phyloP scores from a whole-genome alignment of 2,888 invertebrate genomes.

The Aphidius colemani region DNA sequence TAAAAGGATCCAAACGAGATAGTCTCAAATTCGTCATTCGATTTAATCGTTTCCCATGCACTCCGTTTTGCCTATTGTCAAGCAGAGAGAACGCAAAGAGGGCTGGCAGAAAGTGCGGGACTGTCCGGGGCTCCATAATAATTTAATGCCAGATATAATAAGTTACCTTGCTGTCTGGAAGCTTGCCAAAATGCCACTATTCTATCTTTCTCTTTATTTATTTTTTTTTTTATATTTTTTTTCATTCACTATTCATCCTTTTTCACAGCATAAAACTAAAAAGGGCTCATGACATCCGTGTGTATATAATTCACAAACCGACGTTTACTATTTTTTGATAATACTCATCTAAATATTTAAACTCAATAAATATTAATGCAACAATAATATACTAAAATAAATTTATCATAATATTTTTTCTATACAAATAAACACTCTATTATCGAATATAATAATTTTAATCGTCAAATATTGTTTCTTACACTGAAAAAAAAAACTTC shows the following conservation, averaged over 20 bases:
- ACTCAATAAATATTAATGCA: no score
- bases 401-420: no score
- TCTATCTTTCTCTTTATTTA: neutral
- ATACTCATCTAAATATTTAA: no score
- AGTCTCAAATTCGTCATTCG: slow-evolving; percentile 51
- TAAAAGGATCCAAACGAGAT: slow-evolving; percentile 17
- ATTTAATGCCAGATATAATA: slow-evolving; percentile 61
- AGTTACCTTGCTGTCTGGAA: slow-evolving; percentile 59
- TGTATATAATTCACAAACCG: no score
- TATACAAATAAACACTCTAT: no score
- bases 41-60: slow-evolving; percentile 60
- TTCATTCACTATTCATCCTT: slow-evolving; percentile 53
- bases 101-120: slow-evolving; percentile 8
- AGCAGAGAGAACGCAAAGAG: slow-evolving; percentile 6
- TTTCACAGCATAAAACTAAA: neutral
- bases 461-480: no score
- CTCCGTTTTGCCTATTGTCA: slow-evolving; percentile 57
- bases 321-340: no score
- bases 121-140: slow-evolving; percentile 55
- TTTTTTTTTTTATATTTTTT: no score
- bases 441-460: no score
- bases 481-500: no score
- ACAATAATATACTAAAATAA: no score
- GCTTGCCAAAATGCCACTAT: slow-evolving; percentile 46
- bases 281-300: no score